Evolutionary conservation across 2,113 vertebrate species (phyloP).

Genomic region (Triplophysa siluroides): DNA sequence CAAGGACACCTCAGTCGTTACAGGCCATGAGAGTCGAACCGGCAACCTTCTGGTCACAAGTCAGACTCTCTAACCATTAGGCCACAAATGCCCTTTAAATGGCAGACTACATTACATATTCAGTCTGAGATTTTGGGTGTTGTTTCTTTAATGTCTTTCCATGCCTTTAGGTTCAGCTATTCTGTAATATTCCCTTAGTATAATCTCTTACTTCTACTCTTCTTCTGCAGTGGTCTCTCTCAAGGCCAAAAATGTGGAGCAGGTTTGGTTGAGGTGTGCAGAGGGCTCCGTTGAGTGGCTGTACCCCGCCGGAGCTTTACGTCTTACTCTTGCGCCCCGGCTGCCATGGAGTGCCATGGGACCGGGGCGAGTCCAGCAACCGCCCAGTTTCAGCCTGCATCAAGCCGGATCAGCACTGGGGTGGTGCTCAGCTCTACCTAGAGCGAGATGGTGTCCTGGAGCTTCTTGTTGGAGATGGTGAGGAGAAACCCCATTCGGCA

Average conservation of each 20-base stretch:
- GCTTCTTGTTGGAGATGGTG: conserved; percentile 81
- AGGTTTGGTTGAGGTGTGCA: conserved; percentile 84
- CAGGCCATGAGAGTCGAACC: no score
- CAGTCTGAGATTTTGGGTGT: no score
- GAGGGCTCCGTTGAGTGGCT: conserved; percentile 89
- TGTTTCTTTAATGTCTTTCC: not conserved
- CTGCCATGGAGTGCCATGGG: conserved; percentile 69
- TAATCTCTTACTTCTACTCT: not conserved
- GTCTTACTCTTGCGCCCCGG: conserved; percentile 82
- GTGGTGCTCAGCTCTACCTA: conserved; percentile 88
- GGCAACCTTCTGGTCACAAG: no score
- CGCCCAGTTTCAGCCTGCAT: conserved; percentile 80
- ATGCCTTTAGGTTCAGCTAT: not conserved
- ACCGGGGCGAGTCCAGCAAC: conserved; percentile 62
- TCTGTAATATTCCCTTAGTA: not conserved
- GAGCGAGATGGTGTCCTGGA: conserved; percentile 83
- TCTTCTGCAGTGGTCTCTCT: conserved; percentile 80
- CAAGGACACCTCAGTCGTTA: no score
- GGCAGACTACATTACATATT: not conserved
- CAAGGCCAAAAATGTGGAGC: conserved; percentile 86
- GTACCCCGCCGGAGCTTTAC: conserved; percentile 87
- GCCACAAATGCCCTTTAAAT: no score
- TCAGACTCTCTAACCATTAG: no score
- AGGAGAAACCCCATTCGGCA: conserved; percentile 62
- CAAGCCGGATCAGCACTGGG: conserved; percentile 79